Base-by-base conservation (phyloP, 2,113 vertebrate species). In the Agelaius tricolor region DNA sequence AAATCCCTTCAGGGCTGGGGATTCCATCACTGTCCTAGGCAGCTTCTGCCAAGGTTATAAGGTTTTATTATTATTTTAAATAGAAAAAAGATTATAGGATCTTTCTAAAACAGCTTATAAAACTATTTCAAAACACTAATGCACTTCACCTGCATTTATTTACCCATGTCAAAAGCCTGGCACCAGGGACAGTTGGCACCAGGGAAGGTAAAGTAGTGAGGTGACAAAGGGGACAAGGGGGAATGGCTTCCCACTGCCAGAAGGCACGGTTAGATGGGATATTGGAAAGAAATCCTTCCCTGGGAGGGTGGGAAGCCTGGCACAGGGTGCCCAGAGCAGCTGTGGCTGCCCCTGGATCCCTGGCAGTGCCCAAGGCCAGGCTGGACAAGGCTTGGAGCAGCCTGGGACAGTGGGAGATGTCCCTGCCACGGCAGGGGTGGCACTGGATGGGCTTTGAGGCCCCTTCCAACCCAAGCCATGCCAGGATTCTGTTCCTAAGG, bases 361-460 rank as follows among this genome's bases (percentile, higher is more conserved):
- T 47, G 65, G 57, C 1, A 55, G n/a, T n/a, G 30, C 0, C 55
- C 55, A 0, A 62, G 41, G 15, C 23, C 57, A 55, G 74, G 19
- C 0, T 62, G 63, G 26, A 76, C 2, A 3, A 44, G 35, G 35
- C 35, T 35, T 11, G 54, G 47, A 30, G 55, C n/a, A 30, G 0
- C 41, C 39, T 41, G 74, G 47, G 24, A 16, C 6, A 14, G 41
- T 17, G 49, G 19, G 0, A 71, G 19, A 6, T n/a, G 55, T n/a
- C 57, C n/a, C 39, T 69, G 47, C 4, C 15, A 0, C 14, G 47
- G 14, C 41, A 35, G 7, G 35, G 13, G 24, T 62, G 49, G 35
- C 1, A n/a, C 57, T n/a, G 13, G 39, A 5, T 39, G 55, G 5
- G 8, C 18, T n/a, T 41, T 41, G 7, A 9, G n/a, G 47, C n/a